These are phyloP conservation scores for Lepus europaeus DNA, from an alignment of 2,113 vertebrate species.

Conservation along the genomic window DNA sequence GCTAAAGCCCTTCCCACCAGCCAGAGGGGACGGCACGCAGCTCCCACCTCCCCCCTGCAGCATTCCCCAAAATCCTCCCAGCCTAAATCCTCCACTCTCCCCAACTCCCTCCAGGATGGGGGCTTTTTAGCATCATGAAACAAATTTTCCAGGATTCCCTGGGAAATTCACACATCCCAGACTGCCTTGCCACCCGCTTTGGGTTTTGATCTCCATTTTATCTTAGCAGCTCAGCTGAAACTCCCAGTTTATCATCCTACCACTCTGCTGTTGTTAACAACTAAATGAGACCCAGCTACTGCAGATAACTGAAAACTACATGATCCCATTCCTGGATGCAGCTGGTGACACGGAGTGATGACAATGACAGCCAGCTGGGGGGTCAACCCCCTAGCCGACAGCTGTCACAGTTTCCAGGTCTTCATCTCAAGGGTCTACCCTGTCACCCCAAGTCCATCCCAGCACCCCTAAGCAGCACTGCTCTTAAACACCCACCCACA, in stretches of 20 bases:
- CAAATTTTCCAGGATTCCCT: background rate
- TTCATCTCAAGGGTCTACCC: background rate
- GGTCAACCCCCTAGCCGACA: background rate
- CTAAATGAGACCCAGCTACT: background rate
- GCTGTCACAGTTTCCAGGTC: background rate
- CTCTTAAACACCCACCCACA: background rate
- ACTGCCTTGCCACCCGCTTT: background rate
- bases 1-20: background rate
- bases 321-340: background rate
- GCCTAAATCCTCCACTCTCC: background rate
- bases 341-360: background rate
- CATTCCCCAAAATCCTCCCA: slow-evolving; percentile 30
- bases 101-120: background rate
- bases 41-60: fast-evolving
- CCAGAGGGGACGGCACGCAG: background rate
- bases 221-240: background rate
- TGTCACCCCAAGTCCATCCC: background rate
- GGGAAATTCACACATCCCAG: background rate
- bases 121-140: background rate
- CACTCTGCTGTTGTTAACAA: background rate
- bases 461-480: background rate
- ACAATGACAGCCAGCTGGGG: background rate
- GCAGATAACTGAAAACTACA: background rate
- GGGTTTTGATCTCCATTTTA: background rate
- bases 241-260: background rate